Conservation (phyloP, 1,140 invertebrate species). For the Popillia japonica region DNA sequence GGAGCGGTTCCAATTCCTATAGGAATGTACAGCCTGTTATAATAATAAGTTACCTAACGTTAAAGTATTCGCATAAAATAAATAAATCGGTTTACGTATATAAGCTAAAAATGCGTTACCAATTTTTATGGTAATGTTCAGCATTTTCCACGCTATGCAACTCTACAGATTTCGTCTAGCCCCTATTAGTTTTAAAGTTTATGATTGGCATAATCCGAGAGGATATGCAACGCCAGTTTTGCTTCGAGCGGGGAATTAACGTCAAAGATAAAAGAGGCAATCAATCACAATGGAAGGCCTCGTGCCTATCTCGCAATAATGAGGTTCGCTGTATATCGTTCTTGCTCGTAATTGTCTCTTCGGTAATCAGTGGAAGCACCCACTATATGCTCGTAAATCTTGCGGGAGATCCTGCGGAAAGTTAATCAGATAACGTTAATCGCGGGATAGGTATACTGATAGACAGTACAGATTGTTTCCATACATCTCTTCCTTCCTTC, state of each 20-base stretch:
- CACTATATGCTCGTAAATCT: not conserved
- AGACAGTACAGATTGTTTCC: no score
- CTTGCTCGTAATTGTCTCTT: not conserved
- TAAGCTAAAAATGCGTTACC: no score
- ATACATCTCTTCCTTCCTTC: not conserved
- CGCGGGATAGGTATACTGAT: no score
- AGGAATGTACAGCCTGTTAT: no score
- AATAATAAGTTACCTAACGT: no score
- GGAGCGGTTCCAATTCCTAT: no score
- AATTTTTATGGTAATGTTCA: no score
- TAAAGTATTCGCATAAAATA: no score
- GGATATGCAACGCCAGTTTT: not conserved
- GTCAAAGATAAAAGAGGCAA: constrained; percentile 4
- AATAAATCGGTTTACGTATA: no score
- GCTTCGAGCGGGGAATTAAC: not conserved
- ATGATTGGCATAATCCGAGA: not conserved
- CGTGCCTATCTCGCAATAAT: not conserved
- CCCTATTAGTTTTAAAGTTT: not conserved
- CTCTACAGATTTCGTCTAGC: no score
- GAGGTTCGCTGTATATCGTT: not conserved
- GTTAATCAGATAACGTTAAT: not conserved
- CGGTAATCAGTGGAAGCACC: not conserved
- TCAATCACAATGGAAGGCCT: not conserved
- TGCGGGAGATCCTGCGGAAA: not conserved
- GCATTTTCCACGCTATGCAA: no score